These are phyloP conservation scores for Chrysotoxum bicinctum DNA, from an alignment of 2,888 invertebrate species.

Conservation along the genomic window DNA sequence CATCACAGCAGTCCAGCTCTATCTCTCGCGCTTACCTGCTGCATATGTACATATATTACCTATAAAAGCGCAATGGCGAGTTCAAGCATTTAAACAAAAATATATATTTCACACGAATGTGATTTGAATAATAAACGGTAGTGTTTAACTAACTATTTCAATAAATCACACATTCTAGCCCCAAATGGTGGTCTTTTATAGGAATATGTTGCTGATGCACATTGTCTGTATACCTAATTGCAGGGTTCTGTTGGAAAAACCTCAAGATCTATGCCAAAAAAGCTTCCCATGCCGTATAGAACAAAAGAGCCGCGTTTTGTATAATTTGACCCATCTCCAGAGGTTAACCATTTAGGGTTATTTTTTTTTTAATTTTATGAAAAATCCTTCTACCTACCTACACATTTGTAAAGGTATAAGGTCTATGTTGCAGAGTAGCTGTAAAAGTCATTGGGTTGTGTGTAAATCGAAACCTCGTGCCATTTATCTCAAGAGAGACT, in stretches of 20 bases:
- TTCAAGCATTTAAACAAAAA: constrained; percentile 40
- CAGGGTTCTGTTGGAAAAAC: neutral
- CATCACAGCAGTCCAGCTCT: constrained; percentile 7
- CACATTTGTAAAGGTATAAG: neutral
- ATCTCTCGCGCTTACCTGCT: constrained; percentile 26
- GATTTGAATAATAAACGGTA: constrained; percentile 72
- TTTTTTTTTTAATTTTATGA: constrained; percentile 18
- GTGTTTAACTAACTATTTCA: constrained; percentile 59
- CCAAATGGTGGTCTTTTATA: neutral
- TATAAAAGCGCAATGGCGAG: neutral
- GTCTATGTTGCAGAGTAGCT: neutral
- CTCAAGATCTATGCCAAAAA: neutral
- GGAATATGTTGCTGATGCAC: neutral
- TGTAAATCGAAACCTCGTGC: constrained; percentile 63
- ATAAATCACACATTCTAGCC: constrained; percentile 55
- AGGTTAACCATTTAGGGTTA: constrained; percentile 55
- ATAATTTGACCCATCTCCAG: constrained; percentile 40
- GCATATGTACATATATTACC: neutral
- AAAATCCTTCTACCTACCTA: constrained; percentile 20
- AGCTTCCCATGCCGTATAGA: constrained; percentile 15
- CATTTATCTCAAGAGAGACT: constrained; percentile 52
- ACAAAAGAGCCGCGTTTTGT: constrained; percentile 50
- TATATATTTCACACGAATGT: constrained; percentile 70
- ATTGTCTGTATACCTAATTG: neutral
- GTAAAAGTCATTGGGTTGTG: constrained; percentile 10